phyloP scores from a whole-genome alignment of 2,797 vertebrate genomes.

The Alosa sapidissima region DNA sequence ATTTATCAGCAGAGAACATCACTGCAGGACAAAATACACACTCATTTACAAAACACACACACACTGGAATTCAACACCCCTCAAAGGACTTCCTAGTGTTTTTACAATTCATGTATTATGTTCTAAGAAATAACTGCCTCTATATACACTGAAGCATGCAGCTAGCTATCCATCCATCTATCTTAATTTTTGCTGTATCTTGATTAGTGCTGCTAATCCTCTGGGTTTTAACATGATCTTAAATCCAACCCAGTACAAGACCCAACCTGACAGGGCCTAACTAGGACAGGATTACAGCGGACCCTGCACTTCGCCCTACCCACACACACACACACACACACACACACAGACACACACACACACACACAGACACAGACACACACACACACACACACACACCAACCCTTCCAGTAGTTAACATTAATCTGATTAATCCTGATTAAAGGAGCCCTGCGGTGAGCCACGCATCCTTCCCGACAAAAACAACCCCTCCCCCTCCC shows the following conservation, averaged over 20 bases:
- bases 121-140: too few relatives aligned
- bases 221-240: not conserved
- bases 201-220: not conserved
- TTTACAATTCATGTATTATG: too few relatives aligned
- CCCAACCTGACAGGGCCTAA: not conserved
- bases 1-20: not conserved
- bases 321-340: not conserved
- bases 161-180: not conserved
- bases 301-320: not conserved
- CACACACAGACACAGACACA: conserved; percentile 1
- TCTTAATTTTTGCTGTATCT: too few relatives aligned
- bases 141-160: not conserved
- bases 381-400: not conserved
- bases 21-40: not conserved
- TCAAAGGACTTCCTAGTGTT: too few relatives aligned
- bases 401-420: not conserved
- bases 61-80: not conserved
- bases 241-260: not conserved
- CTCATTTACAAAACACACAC: not conserved
- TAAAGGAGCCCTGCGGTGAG: not conserved
- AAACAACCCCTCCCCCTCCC: not conserved
- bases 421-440: conserved; percentile 42
- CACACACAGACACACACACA: conserved; percentile 9
- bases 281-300: not conserved
- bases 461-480: conserved; percentile 17